A percentile compares a stretch with the other conserved stretches of the same genome.
Evolutionary conservation across 2,113 vertebrate species (phyloP).

Genomic region (Nettapus auritus): DNA sequence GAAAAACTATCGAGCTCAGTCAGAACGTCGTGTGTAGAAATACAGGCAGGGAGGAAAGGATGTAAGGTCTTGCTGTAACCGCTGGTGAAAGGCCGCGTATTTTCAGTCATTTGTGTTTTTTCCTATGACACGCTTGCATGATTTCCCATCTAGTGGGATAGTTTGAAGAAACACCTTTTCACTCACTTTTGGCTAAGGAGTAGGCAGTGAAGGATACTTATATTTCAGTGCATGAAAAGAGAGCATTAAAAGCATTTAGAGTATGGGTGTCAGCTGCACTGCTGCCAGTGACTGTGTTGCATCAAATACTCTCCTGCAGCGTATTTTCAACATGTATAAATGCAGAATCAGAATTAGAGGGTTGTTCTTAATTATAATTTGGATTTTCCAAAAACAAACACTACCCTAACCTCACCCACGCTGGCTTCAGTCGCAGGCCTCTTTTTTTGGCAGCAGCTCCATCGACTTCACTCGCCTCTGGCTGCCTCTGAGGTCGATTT

Average conservation of each 20-base stretch:
- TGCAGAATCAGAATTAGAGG: conserved; percentile 13
- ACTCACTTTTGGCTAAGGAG: not conserved
- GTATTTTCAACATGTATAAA: not conserved
- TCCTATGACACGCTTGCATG: not conserved
- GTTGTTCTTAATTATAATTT: conserved; percentile 13
- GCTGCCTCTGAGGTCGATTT: not conserved
- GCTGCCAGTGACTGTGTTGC: not conserved
- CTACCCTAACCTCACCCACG: not conserved
- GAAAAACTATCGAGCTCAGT: not conserved
- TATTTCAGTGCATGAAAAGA: not conserved
- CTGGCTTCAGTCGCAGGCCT: not conserved
- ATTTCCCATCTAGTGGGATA: not conserved
- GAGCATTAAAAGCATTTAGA: not conserved
- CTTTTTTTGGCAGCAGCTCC: not conserved
- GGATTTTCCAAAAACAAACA: not conserved
- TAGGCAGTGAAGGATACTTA: not conserved
- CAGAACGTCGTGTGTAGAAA: not conserved
- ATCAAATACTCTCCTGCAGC: not conserved
- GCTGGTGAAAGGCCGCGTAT: not conserved
- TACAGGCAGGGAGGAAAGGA: not conserved
- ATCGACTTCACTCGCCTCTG: not conserved
- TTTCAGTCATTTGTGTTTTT: not conserved
- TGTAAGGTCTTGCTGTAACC: not conserved
- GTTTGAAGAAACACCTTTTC: not conserved
- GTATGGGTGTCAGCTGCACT: not conserved